Evolutionary conservation across 2,888 invertebrate genomes (phyloP).

Genomic region (Dryococelus australis): DNA sequence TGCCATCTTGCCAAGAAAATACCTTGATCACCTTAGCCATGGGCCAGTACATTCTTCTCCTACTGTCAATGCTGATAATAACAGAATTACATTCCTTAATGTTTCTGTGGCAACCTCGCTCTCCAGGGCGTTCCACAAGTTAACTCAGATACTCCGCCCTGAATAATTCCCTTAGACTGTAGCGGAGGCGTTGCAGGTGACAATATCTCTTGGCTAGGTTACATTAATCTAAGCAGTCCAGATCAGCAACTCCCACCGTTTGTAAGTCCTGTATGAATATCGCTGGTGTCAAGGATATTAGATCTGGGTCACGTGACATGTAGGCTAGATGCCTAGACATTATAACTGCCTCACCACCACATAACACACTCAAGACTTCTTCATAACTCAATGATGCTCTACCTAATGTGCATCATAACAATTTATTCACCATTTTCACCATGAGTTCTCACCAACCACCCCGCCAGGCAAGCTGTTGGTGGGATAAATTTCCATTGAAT

Average conservation of each 20-base stretch:
- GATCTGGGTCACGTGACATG: slow-evolving; percentile 47
- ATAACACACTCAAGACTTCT: slow-evolving; percentile 51
- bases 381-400: slow-evolving; percentile 50
- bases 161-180: background rate
- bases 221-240: background rate
- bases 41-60: too few species aligned
- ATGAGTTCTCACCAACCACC: slow-evolving; percentile 59
- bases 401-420: slow-evolving; percentile 54
- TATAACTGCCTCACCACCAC: slow-evolving; percentile 53
- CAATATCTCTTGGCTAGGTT: background rate
- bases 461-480: slow-evolving; percentile 57
- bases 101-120: background rate
- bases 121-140: background rate
- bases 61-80: too few species aligned
- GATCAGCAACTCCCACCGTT: background rate
- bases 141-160: background rate
- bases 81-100: background rate
- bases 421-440: slow-evolving; percentile 54
- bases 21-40: too few species aligned
- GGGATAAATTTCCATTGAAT: slow-evolving; percentile 53
- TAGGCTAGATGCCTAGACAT: slow-evolving; percentile 55
- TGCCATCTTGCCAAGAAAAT: too few species aligned
- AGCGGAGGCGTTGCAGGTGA: background rate
- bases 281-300: background rate
- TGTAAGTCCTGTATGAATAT: background rate